Evolutionary conservation across 2,888 invertebrate species (phyloP), one percentile per base, ranked within the genome.

Genomic region (Timandra comae): DNA sequence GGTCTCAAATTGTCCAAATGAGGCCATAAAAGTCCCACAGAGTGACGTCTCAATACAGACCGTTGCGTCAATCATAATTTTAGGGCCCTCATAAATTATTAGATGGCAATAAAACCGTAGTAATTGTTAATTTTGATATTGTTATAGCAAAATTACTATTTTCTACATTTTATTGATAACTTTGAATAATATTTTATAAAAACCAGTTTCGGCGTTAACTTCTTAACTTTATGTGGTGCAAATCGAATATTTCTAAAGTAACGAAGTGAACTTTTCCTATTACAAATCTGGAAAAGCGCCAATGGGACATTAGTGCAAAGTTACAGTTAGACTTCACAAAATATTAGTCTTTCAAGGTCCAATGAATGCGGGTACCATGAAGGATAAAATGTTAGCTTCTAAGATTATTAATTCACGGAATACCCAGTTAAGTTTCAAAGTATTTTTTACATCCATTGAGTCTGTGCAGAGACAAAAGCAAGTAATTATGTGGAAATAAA

Each of bases 31-130:
- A 66, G 68, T 71, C 69, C 72, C 63, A 63, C 65, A 63, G 71
- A 69, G 66, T 73, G 71, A 76, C 67, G 74, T 65, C 71, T 77
- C 71, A 70, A 74, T 79, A 65, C 59, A 47, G 54, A 62, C 57
- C 60, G 63, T 64, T 62, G 62, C 49, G 55, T 73, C 77, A 68
- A 72, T 78, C 77, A 81, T 78, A 76, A 66, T 78, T 80, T 80
- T 78, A 78, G 59, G 56, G 64, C 57, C 61, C 54, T 52, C 66
- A 77, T 78, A 76, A 78, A 77, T 76, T 68, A 70, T 63, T 49
- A 33, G 16, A 29, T 33, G 47, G 52, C 46, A 64, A 69, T 65
- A 67, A 70, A 64, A 61, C 59, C 52, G 46, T 44, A 51, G 49
- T 49, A 53, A 56, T 53, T 47, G 54, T 60, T 56, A 69, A 66